Evolutionary conservation across 1,140 invertebrate species (phyloP), one percentile per base, ranked within the genome.

Genomic region (Chlorops oryzae): DNA sequence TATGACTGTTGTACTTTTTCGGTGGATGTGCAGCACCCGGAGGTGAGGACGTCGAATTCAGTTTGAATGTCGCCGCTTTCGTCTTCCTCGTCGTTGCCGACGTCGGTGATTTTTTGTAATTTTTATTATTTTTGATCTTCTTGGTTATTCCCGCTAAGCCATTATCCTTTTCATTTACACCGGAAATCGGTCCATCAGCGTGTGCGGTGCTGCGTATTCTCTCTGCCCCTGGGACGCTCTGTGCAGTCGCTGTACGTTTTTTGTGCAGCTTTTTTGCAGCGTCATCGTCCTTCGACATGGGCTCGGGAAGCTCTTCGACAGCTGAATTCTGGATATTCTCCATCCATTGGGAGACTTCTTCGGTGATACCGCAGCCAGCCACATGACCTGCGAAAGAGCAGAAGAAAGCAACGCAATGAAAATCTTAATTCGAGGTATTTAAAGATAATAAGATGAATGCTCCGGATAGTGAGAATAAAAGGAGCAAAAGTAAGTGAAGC

Each of bases 331-430:
- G 91, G 56, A 96, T 83, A 52, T 78, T 78, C 54, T 93, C 83
- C 93, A 97, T 96, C 90, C 91, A 95, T 59, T 90, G 81, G 47
- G 84, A 81, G 21, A 92, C 81, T 50, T 91, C 86, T 51, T 90
- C 86, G 10, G 82, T 91, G 28, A 92, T 83, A 37, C 91, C 92
- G 74, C 91, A 94, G 7, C 90, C 91, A 53, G 81, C 83, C 23
- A 82, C 80, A 71, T 87, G 86, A 71, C 86, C 86, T 87, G 65
- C 13, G 62, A 52, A 42, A 32, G 28, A 34, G 10, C 17, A 40
- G 13, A 32, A 40, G 38, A 51, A 52, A n/a, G n/a, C n/a, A n/a
- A n/a, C n/a, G n/a, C n/a, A n/a, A n/a, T n/a, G n/a, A n/a, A n/a
- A n/a, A n/a, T n/a, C n/a, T n/a, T n/a, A n/a, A n/a, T n/a, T n/a